These are phyloP conservation scores for Cherax quadricarinatus DNA, from an alignment of 1,140 invertebrate genomes.

Conservation along the genomic window DNA sequence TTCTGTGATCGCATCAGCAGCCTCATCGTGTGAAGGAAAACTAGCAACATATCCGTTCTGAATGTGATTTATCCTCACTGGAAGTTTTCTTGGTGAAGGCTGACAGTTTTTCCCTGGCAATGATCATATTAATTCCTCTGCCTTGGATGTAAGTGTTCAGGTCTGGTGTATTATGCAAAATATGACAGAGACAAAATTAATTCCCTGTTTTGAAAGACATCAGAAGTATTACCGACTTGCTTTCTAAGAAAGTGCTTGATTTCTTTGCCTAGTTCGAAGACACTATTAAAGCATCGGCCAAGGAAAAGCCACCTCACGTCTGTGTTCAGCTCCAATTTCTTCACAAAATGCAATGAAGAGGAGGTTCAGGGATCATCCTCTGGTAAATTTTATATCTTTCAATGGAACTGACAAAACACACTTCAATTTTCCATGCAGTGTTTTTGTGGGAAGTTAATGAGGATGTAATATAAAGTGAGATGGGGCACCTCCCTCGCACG, in stretches of 20 bases:
- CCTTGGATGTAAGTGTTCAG: too few species aligned
- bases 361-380: conserved; percentile 14
- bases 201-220: too few species aligned
- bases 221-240: too few species aligned
- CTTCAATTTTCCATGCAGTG: conserved; percentile 25
- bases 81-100: too few species aligned
- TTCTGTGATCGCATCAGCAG: too few species aligned
- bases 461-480: conserved; percentile 25
- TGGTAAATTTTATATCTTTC: conserved; percentile 38
- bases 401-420: conserved; percentile 30
- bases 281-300: conserved; percentile 70
- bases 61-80: too few species aligned
- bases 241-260: conserved; percentile 66
- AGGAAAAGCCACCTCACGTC: conserved; percentile 74
- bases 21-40: too few species aligned
- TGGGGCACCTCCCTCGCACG: conserved; percentile 22
- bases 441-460: conserved; percentile 18
- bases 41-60: too few species aligned
- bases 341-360: conserved; percentile 56
- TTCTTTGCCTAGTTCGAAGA: conserved; percentile 74
- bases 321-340: conserved; percentile 72
- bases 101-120: too few species aligned
- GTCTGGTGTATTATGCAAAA: too few species aligned
- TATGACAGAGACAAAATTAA: too few species aligned
- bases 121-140: too few species aligned